Conservation (phyloP, 2,113 vertebrate species). For the Sterrhoptilus dennistouni region DNA sequence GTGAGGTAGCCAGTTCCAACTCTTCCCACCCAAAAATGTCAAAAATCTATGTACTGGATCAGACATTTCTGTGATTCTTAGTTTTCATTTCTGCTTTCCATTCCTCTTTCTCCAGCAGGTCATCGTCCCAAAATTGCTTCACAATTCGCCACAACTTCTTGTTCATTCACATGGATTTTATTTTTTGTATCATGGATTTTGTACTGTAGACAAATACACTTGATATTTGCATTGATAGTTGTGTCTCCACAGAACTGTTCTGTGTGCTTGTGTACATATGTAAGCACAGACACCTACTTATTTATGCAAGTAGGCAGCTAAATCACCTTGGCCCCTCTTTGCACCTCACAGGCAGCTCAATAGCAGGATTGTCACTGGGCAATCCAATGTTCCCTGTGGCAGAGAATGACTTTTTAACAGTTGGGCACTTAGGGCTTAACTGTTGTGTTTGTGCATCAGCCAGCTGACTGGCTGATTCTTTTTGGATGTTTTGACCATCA, state of each 20-base stretch:
- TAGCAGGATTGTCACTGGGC: neutral
- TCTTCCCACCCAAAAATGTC: neutral
- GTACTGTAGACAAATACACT: too few relatives aligned
- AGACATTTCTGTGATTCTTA: neutral
- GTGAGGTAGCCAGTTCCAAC: neutral
- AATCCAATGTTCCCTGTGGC: neutral
- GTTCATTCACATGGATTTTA: neutral
- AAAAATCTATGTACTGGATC: neutral
- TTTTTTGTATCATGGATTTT: neutral
- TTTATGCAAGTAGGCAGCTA: neutral
- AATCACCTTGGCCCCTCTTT: neutral
- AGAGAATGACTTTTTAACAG: neutral
- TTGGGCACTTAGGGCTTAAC: neutral
- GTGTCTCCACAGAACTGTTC: neutral
- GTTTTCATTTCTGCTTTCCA: neutral
- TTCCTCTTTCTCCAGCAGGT: neutral
- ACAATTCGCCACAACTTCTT: neutral
- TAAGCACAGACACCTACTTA: neutral
- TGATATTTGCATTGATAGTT: too few relatives aligned
- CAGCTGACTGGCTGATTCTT: neutral
- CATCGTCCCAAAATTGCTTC: neutral
- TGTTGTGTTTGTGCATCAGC: neutral
- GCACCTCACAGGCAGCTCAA: neutral
- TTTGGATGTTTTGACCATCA: neutral
- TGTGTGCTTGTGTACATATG: neutral